phyloP scores from a whole-genome alignment of 2,888 invertebrate species.

The Drosophila kanekoi region DNA sequence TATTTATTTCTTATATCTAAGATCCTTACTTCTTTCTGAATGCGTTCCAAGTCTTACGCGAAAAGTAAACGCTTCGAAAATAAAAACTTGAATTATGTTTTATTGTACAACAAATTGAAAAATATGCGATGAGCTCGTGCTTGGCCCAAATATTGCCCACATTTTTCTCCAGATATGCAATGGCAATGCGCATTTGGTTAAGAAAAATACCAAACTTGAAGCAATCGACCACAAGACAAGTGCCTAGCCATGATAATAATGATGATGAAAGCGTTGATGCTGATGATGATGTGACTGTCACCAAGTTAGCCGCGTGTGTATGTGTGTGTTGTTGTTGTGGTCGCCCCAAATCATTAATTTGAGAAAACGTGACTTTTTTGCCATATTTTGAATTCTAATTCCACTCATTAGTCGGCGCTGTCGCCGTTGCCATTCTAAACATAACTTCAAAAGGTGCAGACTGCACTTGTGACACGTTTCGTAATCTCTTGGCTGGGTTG shows the following conservation, averaged over 20 bases:
- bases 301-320: slow-evolving; percentile 5
- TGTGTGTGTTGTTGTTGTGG: slow-evolving; percentile 28
- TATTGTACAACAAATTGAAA: no score
- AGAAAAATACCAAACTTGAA: slow-evolving; percentile 10
- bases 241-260: slow-evolving; percentile 16
- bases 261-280: not conserved
- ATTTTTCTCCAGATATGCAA: not conserved
- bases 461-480: slow-evolving; percentile 79
- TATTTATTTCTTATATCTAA: no score
- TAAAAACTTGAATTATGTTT: no score
- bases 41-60: no score
- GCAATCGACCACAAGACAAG: slow-evolving; percentile 26
- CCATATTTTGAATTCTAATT: slow-evolving; percentile 81
- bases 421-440: slow-evolving; percentile 65
- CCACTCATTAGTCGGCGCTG: slow-evolving; percentile 74
- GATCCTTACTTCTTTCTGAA: no score
- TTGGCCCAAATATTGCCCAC: not conserved
- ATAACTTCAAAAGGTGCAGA: slow-evolving; percentile 80
- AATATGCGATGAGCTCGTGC: not conserved
- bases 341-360: slow-evolving; percentile 81
- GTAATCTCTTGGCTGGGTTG: slow-evolving; percentile 69
- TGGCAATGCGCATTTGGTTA: not conserved
- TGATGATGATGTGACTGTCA: slow-evolving; percentile 50
- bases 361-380: slow-evolving; percentile 80
- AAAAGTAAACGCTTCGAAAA: no score